Conservation (phyloP, 92 coral and sea anemone genomes). For the Porites cylindrica region DNA sequence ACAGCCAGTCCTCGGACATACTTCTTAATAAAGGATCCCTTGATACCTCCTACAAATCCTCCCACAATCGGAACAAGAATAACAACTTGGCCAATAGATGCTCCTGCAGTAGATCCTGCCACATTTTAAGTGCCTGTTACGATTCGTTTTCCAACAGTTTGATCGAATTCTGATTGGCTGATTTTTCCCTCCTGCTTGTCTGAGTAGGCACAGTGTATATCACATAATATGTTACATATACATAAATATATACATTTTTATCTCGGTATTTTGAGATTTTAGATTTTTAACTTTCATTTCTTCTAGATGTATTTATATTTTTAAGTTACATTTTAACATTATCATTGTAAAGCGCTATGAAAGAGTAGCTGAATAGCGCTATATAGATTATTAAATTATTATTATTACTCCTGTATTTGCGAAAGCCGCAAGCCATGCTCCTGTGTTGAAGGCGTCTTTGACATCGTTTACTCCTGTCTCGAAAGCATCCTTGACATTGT, state of each 20-base stretch:
- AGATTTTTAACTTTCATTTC: too few relatives aligned
- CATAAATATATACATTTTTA: too few relatives aligned
- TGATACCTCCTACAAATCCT: conserved; percentile 17
- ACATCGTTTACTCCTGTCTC: background rate
- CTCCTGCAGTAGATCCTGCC: conserved; percentile 20
- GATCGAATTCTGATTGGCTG: background rate
- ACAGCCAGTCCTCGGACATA: background rate
- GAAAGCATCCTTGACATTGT: background rate
- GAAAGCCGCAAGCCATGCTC: too few relatives aligned
- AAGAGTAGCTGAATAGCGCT: too few relatives aligned
- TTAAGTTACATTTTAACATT: too few relatives aligned
- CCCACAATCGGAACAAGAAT: conserved; percentile 32
- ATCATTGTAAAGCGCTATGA: too few relatives aligned
- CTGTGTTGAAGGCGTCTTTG: too few relatives aligned
- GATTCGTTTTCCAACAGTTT: conserved; percentile 14
- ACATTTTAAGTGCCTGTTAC: conserved; percentile 23
- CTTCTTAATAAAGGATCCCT: background rate
- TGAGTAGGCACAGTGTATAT: background rate
- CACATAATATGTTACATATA: too few relatives aligned
- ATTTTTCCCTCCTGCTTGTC: conserved; percentile 3
- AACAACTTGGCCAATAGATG: conserved; percentile 25
- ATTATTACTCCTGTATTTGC: too few relatives aligned
- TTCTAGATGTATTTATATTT: too few relatives aligned
- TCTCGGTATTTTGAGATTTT: too few relatives aligned
- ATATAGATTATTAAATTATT: too few relatives aligned